phyloP scores from a whole-genome alignment of 2,888 invertebrate genomes.

The Chouioia cunea region DNA sequence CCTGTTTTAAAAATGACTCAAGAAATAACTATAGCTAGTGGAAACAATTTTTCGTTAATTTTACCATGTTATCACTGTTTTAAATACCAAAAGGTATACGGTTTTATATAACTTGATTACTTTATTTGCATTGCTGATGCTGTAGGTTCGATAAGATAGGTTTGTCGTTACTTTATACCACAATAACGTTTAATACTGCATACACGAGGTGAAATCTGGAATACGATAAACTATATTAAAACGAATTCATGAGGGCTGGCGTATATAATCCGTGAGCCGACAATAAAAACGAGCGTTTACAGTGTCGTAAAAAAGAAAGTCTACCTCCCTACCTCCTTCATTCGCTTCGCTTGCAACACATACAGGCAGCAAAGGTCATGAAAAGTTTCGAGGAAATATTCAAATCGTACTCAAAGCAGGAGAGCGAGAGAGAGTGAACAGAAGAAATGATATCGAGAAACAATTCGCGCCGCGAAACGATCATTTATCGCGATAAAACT shows the following conservation, averaged over 20 bases:
- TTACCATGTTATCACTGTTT: neutral
- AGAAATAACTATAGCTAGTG: too few species aligned
- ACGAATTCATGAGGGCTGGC: slow-evolving; percentile 12
- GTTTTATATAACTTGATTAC: slow-evolving; percentile 8
- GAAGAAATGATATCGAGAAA: slow-evolving; percentile 24
- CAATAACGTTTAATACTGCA: slow-evolving; percentile 24
- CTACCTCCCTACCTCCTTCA: too few species aligned
- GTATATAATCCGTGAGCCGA: slow-evolving; percentile 5
- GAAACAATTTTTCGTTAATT: too few species aligned
- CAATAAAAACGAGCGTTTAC: slow-evolving; percentile 35
- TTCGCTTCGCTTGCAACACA: too few species aligned
- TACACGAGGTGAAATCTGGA: slow-evolving; percentile 6
- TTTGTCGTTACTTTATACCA: slow-evolving; percentile 19
- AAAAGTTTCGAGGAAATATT: slow-evolving; percentile 24
- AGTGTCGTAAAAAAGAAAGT: slow-evolving; percentile 23
- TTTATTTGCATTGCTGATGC: slow-evolving; percentile 15
- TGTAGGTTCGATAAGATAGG: slow-evolving; percentile 18
- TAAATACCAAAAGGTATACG: slow-evolving; percentile 1
- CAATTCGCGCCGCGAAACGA: slow-evolving; percentile 31
- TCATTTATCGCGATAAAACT: slow-evolving; percentile 42
- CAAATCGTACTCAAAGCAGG: slow-evolving; percentile 3
- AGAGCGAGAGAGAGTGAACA: neutral
- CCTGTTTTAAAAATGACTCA: too few species aligned
- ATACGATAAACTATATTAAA: slow-evolving; percentile 27
- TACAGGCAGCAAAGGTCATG: slow-evolving; percentile 13